Evolutionary conservation across 30 jellyfish, hydroid and myxozoan species (phyloP), one percentile per base, ranked within the genome.

Genomic region (Aurelia aurita): DNA sequence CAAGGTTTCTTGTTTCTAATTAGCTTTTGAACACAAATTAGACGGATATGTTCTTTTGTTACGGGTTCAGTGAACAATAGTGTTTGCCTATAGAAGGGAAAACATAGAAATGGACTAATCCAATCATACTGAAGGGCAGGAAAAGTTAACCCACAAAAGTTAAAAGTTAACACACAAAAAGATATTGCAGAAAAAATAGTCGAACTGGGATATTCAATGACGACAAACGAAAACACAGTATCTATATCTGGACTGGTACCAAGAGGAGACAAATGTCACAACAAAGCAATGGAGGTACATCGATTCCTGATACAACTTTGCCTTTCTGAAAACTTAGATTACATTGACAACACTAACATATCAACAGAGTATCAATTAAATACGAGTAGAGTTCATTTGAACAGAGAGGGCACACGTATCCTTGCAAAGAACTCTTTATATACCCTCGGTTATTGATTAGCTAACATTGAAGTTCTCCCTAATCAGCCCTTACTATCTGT

Each of bases 391-490:
- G 47, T 65, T 65, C 77, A 65, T 34, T 29, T 65, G 27, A 65
- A 65, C 21, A 65, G 77, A 28, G 77, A 65, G 34, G 77, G 77
- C 77, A 65, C 77, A 11, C 77, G 77, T 65, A 65, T 28, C 53
- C 77, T 65, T 28, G 77, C 77, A 23, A 65, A 65, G 11, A 65
- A 65, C 27, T 65, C 20, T 29, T 29, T 19, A 47, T 16, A 47
- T 16, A 47, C 59, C 59, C 59, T 47, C 10, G 59, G 59, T 47
- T 47, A 47, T 47, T 47, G 19, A 20, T 10, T 65, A 27, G 27
- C 34, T 65, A 27, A 65, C 16, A n/a, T 65, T 8, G 34, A 65
- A 16, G 11, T 4, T 49, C 16, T 5, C 11, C 27, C 54, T 18
- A 65, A 28, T 28, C 77, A n/a, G n/a, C n/a, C n/a, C n/a, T n/a